phyloP scores from a whole-genome alignment of 2,113 vertebrate species.

The Telmatochromis sp. region DNA sequence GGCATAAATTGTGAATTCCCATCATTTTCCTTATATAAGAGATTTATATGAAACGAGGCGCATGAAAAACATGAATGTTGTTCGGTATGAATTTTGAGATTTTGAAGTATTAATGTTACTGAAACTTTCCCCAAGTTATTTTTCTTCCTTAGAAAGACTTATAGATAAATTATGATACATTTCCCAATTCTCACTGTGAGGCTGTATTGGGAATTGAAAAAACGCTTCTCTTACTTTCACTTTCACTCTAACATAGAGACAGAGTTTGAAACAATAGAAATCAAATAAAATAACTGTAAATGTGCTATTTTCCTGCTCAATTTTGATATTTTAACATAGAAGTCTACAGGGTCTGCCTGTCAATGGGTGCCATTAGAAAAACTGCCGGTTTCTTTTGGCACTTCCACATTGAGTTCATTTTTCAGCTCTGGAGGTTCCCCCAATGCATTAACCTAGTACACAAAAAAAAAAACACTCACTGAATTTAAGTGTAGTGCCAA shows the following conservation, averaged over 20 bases:
- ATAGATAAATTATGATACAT: background rate
- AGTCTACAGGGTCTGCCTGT: background rate
- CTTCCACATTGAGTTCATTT: accelerated
- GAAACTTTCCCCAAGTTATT: background rate
- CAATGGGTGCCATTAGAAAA: background rate
- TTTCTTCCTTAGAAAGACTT: background rate
- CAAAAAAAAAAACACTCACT: background rate
- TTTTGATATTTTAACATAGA: background rate
- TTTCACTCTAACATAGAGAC: background rate
- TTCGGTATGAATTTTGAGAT: background rate
- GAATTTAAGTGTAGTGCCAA: background rate
- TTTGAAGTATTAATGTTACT: background rate
- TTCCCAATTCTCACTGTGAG: background rate
- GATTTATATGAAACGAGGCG: background rate
- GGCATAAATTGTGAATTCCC: background rate
- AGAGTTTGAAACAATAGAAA: background rate
- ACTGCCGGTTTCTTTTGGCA: background rate
- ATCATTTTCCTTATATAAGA: background rate
- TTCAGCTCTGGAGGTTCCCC: background rate
- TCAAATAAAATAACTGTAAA: accelerated
- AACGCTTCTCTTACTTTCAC: background rate
- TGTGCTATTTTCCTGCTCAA: background rate
- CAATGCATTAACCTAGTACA: background rate
- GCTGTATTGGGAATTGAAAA: background rate
- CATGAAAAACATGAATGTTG: background rate